Percentiles rank a stretch among this genome's conserved stretches.
Evolutionary conservation across 2,113 vertebrate genomes (phyloP).

Genomic region (Lasiurus borealis): DNA sequence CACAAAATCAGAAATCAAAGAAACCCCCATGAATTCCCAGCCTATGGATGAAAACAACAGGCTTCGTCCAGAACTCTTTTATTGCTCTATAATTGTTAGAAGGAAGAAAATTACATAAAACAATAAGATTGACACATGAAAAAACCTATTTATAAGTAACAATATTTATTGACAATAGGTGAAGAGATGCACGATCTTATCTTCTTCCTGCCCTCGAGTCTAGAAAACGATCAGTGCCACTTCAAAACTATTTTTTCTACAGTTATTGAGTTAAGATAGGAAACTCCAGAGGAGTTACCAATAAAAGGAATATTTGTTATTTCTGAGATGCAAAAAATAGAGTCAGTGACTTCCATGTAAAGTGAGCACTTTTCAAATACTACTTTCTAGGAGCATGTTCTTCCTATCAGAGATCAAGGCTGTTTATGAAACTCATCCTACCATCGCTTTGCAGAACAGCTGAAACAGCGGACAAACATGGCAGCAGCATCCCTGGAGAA

Average conservation of each 20-base stretch:
- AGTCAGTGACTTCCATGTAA: not conserved
- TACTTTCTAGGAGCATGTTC: not conserved
- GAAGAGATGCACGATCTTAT: constrained; percentile 8
- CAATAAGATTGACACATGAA: not conserved
- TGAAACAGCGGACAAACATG: not conserved
- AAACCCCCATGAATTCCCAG: constrained; percentile 33
- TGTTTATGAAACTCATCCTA: not conserved
- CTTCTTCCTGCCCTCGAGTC: constrained; percentile 46
- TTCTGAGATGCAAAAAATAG: not conserved
- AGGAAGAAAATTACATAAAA: constrained; percentile 59
- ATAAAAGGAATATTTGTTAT: constrained; percentile 12
- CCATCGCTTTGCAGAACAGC: not conserved
- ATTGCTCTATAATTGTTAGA: not conserved
- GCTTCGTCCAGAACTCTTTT: not conserved
- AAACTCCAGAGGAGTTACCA: not conserved
- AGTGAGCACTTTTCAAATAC: not conserved
- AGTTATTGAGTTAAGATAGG: constrained; percentile 22
- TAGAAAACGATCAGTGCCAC: constrained; percentile 48
- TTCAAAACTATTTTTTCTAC: constrained; percentile 14
- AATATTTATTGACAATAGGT: not conserved
- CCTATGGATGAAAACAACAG: not conserved
- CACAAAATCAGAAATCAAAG: not conserved
- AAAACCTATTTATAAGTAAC: not conserved
- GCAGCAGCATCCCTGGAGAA: not conserved
- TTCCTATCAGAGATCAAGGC: not conserved